Conservation (phyloP, 64 coral and sea anemone genomes). For the Exaiptasia diaphana region DNA sequence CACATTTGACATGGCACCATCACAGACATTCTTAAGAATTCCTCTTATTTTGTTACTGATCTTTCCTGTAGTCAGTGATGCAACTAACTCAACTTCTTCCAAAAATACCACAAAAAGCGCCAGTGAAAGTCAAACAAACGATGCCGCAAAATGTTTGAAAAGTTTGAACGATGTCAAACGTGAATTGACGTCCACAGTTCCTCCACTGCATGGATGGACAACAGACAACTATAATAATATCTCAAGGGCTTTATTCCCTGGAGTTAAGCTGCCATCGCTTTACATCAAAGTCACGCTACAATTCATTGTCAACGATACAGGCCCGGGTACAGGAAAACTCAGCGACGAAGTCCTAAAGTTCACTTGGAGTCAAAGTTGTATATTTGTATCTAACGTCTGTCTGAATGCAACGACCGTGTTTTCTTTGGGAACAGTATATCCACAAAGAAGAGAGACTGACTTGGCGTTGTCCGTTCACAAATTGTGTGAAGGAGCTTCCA, state of each 20-base stretch:
- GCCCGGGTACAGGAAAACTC: background rate
- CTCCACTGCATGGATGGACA: no score
- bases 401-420: constrained; percentile 50
- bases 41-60: no score
- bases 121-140: no score
- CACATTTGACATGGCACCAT: no score
- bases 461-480: constrained; percentile 39
- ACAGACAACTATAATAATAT: constrained; percentile 59
- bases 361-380: constrained; percentile 64
- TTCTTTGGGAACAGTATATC: constrained; percentile 43
- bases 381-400: constrained; percentile 44
- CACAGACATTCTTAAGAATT: no score
- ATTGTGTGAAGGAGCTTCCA: no score
- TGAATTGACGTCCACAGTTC: no score
- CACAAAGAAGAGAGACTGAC: constrained; percentile 56
- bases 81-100: no score
- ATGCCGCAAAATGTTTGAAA: no score
- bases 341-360: background rate
- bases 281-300: constrained; percentile 45
- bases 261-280: background rate
- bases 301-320: constrained; percentile 3
- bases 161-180: no score
- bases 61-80: no score
- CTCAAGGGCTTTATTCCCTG: constrained; percentile 42
- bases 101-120: no score